A percentile compares a stretch with the other conserved stretches of the same genome.
Conservation (phyloP, 2,113 vertebrate genomes). For the Trinectes maculatus region DNA sequence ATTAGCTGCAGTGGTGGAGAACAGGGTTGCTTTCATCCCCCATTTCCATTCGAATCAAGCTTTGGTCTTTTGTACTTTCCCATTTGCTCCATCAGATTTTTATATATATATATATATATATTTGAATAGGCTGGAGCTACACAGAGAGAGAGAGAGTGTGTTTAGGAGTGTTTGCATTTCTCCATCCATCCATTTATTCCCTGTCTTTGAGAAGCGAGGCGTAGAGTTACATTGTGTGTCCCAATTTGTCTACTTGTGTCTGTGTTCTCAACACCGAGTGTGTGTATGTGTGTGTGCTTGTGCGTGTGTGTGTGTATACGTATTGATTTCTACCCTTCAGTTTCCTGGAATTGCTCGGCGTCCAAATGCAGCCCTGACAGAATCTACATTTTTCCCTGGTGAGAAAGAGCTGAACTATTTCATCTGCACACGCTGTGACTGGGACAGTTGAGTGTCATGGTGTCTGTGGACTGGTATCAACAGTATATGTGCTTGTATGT, state of each 20-base stretch:
- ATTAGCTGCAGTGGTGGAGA: constrained; percentile 43
- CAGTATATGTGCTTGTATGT: not conserved
- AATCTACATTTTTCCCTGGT: constrained; percentile 7
- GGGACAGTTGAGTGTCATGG: not conserved
- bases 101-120: no score
- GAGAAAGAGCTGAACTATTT: constrained; percentile 20
- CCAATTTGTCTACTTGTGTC: constrained; percentile 19
- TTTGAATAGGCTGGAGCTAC: no score
- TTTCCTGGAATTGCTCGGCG: constrained; percentile 23
- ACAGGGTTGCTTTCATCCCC: constrained; percentile 7
- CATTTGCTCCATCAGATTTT: not conserved
- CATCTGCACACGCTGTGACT: not conserved
- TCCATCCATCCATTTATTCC: no score
- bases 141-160: no score
- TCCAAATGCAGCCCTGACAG: constrained; percentile 9
- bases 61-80: constrained; percentile 15
- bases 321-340: constrained; percentile 40
- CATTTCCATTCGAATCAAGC: constrained; percentile 4
- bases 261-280: no score
- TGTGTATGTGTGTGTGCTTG: no score
- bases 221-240: constrained; percentile 2
- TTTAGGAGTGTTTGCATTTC: no score
- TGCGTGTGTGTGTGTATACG: constrained; percentile 1
- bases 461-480: not conserved
- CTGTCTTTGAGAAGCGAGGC: not conserved